These are phyloP conservation scores for Coreius guichenoti DNA, from an alignment of 2,797 vertebrate genomes.

Conservation along the genomic window DNA sequence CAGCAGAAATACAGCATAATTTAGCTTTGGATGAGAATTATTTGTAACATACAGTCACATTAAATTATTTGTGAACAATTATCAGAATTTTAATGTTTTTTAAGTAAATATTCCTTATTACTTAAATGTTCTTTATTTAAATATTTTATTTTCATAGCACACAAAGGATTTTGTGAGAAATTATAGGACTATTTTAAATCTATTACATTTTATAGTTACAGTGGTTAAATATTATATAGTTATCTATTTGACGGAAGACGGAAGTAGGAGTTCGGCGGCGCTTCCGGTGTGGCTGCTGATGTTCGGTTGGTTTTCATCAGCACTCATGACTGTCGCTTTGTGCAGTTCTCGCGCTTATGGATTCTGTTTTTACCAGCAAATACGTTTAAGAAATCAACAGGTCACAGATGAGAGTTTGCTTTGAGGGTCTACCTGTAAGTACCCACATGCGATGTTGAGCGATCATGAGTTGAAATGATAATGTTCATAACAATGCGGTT, in stretches of 20 bases:
- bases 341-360: conserved; percentile 54
- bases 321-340: conserved; percentile 57
- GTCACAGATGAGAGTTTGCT: conserved; percentile 53
- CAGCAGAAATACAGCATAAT: not conserved
- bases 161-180: not conserved
- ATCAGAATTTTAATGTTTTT: not conserved
- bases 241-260: conserved; percentile 18
- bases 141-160: not conserved
- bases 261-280: conserved; percentile 30
- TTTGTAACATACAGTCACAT: not conserved
- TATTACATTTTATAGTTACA: not conserved
- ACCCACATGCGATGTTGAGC: conserved; percentile 9
- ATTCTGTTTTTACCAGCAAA: conserved; percentile 39
- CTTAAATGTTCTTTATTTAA: not conserved
- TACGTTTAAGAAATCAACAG: conserved; percentile 39
- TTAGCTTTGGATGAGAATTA: not conserved
- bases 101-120: not conserved
- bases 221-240: not conserved
- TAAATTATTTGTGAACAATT: not conserved
- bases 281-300: conserved; percentile 49
- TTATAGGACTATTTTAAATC: not conserved
- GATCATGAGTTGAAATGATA: not conserved
- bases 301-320: conserved; percentile 53
- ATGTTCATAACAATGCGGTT: conserved; percentile 15
- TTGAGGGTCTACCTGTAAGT: conserved; percentile 61